Evolutionary conservation across 2,113 vertebrate genomes (phyloP).

Genomic region (Aphelocoma coerulescens): DNA sequence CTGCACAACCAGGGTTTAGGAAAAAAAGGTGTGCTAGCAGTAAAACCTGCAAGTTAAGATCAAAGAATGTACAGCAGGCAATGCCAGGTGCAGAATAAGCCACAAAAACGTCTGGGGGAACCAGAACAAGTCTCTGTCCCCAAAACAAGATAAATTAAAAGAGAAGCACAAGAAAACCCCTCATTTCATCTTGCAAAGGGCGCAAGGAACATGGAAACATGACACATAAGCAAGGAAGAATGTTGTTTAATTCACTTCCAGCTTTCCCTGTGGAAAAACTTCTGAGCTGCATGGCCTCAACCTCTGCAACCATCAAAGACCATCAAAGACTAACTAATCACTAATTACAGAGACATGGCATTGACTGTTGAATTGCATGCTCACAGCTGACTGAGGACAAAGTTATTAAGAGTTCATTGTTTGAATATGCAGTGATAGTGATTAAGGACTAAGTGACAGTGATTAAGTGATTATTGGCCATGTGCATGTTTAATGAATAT

Average conservation of each 20-base stretch:
- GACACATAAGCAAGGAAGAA: neutral
- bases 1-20: neutral
- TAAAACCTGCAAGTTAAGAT: conserved; percentile 8
- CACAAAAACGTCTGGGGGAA: neutral
- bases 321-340: neutral
- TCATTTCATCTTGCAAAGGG: neutral
- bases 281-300: neutral
- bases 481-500: neutral
- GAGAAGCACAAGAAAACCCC: neutral
- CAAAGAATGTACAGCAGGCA: neutral
- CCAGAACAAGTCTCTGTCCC: neutral
- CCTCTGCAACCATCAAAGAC: neutral
- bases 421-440: neutral
- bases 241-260: neutral
- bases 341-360: neutral
- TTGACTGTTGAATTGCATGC: neutral
- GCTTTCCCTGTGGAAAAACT: neutral
- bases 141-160: neutral
- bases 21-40: neutral
- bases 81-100: neutral
- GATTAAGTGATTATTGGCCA: neutral
- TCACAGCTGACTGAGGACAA: neutral
- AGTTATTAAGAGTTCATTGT: neutral
- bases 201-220: neutral
- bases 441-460: neutral